Conservation (phyloP, 2,888 invertebrate genomes). For the Podotricha telesiphe region DNA sequence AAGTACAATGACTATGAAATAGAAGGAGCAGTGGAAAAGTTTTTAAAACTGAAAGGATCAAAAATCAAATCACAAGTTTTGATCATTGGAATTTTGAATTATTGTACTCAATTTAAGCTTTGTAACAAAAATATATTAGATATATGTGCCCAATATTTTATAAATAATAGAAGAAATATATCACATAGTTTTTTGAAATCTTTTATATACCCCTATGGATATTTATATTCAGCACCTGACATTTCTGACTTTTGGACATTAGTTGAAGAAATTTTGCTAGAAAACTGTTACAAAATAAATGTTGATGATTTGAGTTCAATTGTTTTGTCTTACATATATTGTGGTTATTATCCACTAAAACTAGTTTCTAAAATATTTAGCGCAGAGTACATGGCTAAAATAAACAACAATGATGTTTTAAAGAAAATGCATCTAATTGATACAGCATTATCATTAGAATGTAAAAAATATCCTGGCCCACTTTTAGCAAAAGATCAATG, state of each 20-base stretch:
- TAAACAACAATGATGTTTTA: slow-evolving; percentile 70
- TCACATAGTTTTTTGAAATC: slow-evolving; percentile 81
- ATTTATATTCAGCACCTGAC: slow-evolving; percentile 82
- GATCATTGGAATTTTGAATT: slow-evolving; percentile 85
- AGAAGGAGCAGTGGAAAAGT: slow-evolving; percentile 85
- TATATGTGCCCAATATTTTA: slow-evolving; percentile 83
- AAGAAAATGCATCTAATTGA: slow-evolving; percentile 86
- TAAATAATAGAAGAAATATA: slow-evolving; percentile 70
- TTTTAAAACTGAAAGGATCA: slow-evolving; percentile 80
- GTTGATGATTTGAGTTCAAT: slow-evolving; percentile 84
- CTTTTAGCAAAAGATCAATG: slow-evolving; percentile 81
- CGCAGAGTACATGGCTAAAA: slow-evolving; percentile 83
- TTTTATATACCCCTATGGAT: slow-evolving; percentile 85
- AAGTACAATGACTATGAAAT: slow-evolving; percentile 83
- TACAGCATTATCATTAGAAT: slow-evolving; percentile 85
- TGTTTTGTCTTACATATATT: slow-evolving; percentile 85
- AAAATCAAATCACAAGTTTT: slow-evolving; percentile 80
- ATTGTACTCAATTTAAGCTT: slow-evolving; percentile 84
- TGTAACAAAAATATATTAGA: slow-evolving; percentile 83
- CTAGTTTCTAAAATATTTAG: slow-evolving; percentile 84
- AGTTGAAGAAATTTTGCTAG: slow-evolving; percentile 79
- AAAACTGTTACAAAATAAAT: slow-evolving; percentile 83
- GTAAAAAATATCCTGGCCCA: slow-evolving; percentile 82
- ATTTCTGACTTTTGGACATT: slow-evolving; percentile 82
- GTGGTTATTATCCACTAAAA: slow-evolving; percentile 84